phyloP scores from a whole-genome alignment of 2,797 vertebrate genomes.

The Propithecus perrieri region DNA sequence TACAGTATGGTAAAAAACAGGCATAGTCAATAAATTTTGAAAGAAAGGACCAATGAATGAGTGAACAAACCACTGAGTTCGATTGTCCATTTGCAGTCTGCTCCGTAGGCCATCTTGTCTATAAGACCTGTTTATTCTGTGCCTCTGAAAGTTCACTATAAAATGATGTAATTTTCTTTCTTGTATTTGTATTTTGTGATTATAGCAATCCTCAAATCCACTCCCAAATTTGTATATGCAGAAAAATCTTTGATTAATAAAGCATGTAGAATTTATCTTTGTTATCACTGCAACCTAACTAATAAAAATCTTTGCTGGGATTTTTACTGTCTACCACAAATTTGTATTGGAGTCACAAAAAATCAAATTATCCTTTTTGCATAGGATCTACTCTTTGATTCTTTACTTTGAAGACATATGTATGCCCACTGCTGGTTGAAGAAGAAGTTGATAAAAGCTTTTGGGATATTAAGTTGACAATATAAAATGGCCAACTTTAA shows the following conservation, averaged over 20 bases:
- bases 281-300: not conserved
- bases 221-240: not conserved
- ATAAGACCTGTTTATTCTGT: not conserved
- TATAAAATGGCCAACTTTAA: not conserved
- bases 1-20: not conserved
- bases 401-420: conserved; percentile 17
- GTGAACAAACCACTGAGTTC: not conserved
- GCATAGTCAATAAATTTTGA: not conserved
- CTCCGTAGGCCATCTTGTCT: not conserved
- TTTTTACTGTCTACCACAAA: not conserved
- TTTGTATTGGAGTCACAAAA: not conserved
- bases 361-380: not conserved
- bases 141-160: not conserved
- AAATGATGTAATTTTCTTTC: not conserved
- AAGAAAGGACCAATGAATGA: not conserved
- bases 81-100: not conserved
- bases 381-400: not conserved
- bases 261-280: not conserved
- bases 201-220: not conserved
- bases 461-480: not conserved
- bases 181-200: not conserved
- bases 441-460: not conserved
- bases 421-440: not conserved
- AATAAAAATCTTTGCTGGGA: not conserved
- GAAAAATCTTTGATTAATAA: not conserved